Base-by-base conservation (phyloP, 1,140 invertebrate species). In the Lasioglossum baleicum region DNA sequence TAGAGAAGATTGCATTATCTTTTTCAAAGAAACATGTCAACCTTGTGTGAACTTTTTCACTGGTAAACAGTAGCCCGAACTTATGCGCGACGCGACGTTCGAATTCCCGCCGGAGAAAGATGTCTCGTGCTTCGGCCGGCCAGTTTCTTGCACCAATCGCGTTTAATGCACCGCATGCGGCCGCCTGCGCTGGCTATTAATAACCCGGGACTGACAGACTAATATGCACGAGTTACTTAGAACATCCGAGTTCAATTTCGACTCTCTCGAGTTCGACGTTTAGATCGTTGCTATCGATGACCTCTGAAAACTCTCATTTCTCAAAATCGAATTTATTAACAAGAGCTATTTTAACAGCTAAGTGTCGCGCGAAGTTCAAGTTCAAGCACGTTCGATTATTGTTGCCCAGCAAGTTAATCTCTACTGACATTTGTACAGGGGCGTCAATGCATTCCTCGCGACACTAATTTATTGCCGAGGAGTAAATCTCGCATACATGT, bases 101-200 rank as follows among this genome's bases (percentile, higher is more conserved):
- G 35, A 58, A 51, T 51, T 22, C 17, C 26, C 31, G 56, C 42
- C 17, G 48, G 63, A 63, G 66, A 70, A 60, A 31, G 13, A 15
- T 31, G 17, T 17, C 13, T 31, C 17, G 48, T 11, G 35, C 48
- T 56, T 42, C 13, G 40, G 13, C 20, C 13, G 40, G 13, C 20
- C 26, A n/a, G 7, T 7, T 51, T 17, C 40, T 42, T 48, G 40
- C 40, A 40, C 26, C 31, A 63, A 44, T 31, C n/a, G 10, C 7
- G 15, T 66, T 8, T 2, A 15, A 22, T 40, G 64, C 31, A 26
- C 26, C 20, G 15, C 53, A 35, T 26, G 48, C 60, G 22, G 60
- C 61, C 44, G 66, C 44, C 3, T 48, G 22, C 51, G 22, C 26
- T 42, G 10, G 61, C 74, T 84, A 85, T 84, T 84, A 84, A 81